phyloP scores from a whole-genome alignment of 2,888 invertebrate genomes.

The Mimas tiliae region DNA sequence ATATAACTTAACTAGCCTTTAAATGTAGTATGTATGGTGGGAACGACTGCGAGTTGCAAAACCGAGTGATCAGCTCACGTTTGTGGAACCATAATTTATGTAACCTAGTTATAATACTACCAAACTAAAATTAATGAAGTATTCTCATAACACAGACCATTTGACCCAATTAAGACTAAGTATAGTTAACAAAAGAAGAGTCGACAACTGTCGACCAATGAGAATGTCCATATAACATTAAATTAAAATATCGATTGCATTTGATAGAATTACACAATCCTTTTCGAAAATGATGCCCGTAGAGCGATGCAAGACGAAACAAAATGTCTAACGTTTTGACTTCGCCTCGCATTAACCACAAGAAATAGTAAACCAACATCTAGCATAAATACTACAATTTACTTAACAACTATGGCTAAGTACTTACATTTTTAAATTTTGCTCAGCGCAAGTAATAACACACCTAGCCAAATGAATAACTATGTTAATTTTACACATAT shows the following conservation, averaged over 20 bases:
- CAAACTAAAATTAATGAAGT: too few relatives aligned
- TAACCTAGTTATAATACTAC: too few relatives aligned
- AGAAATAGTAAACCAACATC: constrained; percentile 3
- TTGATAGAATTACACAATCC: constrained; percentile 24
- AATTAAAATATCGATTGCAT: background rate
- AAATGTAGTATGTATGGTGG: too few relatives aligned
- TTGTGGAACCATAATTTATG: too few relatives aligned
- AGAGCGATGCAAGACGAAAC: constrained; percentile 27
- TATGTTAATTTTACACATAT: constrained; percentile 63
- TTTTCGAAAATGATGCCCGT: background rate
- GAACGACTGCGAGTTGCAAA: too few relatives aligned
- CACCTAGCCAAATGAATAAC: constrained; percentile 79
- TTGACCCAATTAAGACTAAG: too few relatives aligned
- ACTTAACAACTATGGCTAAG: constrained; percentile 47
- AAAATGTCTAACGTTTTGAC: background rate
- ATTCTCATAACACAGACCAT: too few relatives aligned
- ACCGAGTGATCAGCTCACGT: too few relatives aligned
- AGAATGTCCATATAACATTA: too few relatives aligned
- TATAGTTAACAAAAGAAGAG: too few relatives aligned
- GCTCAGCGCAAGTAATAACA: constrained; percentile 79
- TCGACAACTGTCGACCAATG: too few relatives aligned
- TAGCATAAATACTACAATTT: constrained; percentile 36
- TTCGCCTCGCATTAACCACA: constrained; percentile 19
- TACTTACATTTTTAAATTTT: constrained; percentile 80
- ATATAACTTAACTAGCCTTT: too few relatives aligned